Percentiles rank a stretch among this genome's conserved stretches.
phyloP scores from a whole-genome alignment of 1,140 invertebrate species.

The Eupeodes corollae region DNA sequence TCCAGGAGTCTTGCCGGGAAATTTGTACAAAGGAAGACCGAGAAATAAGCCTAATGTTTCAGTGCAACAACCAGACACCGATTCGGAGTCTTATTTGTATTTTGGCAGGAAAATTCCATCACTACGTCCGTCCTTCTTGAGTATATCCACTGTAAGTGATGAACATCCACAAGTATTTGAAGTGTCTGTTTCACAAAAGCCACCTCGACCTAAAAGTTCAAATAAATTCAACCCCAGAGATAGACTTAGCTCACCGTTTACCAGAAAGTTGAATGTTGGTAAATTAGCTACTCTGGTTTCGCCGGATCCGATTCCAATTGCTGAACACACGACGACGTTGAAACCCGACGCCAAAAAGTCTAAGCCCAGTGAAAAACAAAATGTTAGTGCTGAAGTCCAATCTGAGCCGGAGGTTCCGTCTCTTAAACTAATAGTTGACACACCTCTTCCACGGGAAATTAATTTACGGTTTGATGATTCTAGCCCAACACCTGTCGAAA shows the following conservation, averaged over 20 bases:
- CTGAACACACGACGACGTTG: too few species aligned
- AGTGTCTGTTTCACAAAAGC: constrained; percentile 27
- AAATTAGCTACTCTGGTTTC: too few species aligned
- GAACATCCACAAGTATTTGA: constrained; percentile 27
- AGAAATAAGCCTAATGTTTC: constrained; percentile 13
- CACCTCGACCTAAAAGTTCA: constrained; percentile 39
- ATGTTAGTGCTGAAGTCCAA: too few species aligned
- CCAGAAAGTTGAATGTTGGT: too few species aligned
- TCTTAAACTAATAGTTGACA: background rate
- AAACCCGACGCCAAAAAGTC: too few species aligned
- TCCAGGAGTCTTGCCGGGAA: constrained; percentile 5
- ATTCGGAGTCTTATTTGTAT: constrained; percentile 56
- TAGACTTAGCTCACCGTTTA: constrained; percentile 10
- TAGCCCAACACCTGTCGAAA: background rate
- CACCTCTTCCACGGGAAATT: background rate
- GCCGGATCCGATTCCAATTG: too few species aligned
- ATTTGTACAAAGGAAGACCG: constrained; percentile 2
- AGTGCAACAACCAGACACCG: constrained; percentile 38
- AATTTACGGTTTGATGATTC: too few species aligned
- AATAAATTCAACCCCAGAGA: constrained; percentile 32
- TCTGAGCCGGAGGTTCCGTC: too few species aligned
- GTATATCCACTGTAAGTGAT: constrained; percentile 38
- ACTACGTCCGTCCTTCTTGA: constrained; percentile 41
- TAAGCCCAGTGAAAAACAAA: too few species aligned
- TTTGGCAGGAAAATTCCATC: constrained; percentile 55